Conservation (phyloP, 2,113 vertebrate species). For the Aepyceros melampus region DNA sequence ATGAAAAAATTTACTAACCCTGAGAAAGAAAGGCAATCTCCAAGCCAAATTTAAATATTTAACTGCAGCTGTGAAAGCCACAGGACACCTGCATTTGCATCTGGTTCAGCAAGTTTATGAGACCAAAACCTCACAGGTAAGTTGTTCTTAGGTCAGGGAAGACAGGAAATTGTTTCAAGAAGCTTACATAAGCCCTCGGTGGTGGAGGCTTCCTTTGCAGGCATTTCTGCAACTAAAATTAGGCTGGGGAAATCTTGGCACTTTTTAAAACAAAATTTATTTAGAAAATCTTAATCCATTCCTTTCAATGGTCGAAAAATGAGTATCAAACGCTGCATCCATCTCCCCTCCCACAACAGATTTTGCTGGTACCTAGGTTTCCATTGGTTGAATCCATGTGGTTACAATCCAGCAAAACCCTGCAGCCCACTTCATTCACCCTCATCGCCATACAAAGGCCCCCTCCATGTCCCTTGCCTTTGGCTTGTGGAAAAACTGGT, state of each 20-base stretch:
- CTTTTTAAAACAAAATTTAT: neutral
- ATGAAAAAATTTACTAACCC: constrained; percentile 56
- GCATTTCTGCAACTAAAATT: constrained; percentile 2
- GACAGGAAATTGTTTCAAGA: constrained; percentile 4
- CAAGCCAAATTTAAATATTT: constrained; percentile 67
- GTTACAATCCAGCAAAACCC: neutral
- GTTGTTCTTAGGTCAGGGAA: constrained; percentile 19
- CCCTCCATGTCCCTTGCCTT: neutral
- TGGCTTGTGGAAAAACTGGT: neutral
- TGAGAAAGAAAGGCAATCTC: constrained; percentile 67
- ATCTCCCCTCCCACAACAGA: neutral
- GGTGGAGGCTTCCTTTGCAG: neutral
- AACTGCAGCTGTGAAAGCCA: constrained; percentile 74
- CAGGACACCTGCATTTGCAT: constrained; percentile 71
- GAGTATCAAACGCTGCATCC: neutral
- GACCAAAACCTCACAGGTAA: constrained; percentile 64
- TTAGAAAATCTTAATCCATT: neutral
- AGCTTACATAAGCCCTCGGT: neutral
- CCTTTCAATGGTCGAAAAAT: neutral
- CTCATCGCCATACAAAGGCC: neutral
- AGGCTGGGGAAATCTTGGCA: neutral
- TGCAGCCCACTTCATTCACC: neutral
- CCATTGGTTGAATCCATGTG: neutral
- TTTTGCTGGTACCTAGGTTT: neutral
- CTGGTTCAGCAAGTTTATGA: constrained; percentile 71